Conservation (phyloP, 2,888 invertebrate genomes). For the Epirrhoe alternata region DNA sequence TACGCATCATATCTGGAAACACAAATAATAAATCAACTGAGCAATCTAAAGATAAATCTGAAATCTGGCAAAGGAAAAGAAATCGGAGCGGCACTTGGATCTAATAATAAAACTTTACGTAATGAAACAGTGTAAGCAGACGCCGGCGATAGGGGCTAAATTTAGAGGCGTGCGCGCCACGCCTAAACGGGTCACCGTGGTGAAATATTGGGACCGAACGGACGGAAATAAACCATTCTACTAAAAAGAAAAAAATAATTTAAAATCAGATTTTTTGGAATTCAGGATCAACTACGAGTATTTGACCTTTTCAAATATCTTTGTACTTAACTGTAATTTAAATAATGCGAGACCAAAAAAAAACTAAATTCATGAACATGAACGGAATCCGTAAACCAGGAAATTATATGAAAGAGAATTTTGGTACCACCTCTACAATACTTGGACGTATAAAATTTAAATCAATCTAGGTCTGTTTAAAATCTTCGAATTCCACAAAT, state of each 20-base stretch:
- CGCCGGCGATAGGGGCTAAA: slow-evolving; percentile 55
- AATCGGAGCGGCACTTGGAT: slow-evolving; percentile 52
- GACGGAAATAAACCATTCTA: slow-evolving; percentile 35
- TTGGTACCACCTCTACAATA: background rate
- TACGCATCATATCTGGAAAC: background rate
- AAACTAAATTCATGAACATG: background rate
- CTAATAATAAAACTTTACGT: slow-evolving; percentile 68
- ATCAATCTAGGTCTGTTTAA: slow-evolving; percentile 3
- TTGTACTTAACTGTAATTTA: background rate
- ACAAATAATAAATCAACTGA: slow-evolving; percentile 13
- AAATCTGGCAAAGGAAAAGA: slow-evolving; percentile 43
- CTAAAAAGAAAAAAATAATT: slow-evolving; percentile 4
- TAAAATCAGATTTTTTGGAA: background rate
- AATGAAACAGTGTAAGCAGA: slow-evolving; percentile 61
- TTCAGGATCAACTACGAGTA: background rate
- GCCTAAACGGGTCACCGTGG: slow-evolving; percentile 60
- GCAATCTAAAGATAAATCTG: slow-evolving; percentile 34
- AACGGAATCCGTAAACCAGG: background rate
- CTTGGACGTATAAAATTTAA: background rate
- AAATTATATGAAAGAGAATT: background rate
- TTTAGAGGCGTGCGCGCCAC: slow-evolving; percentile 65
- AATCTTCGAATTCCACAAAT: background rate
- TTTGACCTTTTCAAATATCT: background rate
- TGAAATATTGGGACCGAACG: slow-evolving; percentile 50
- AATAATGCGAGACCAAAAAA: too few species aligned